phyloP scores from a whole-genome alignment of 2,888 invertebrate genomes.

The Tachina lurida region DNA sequence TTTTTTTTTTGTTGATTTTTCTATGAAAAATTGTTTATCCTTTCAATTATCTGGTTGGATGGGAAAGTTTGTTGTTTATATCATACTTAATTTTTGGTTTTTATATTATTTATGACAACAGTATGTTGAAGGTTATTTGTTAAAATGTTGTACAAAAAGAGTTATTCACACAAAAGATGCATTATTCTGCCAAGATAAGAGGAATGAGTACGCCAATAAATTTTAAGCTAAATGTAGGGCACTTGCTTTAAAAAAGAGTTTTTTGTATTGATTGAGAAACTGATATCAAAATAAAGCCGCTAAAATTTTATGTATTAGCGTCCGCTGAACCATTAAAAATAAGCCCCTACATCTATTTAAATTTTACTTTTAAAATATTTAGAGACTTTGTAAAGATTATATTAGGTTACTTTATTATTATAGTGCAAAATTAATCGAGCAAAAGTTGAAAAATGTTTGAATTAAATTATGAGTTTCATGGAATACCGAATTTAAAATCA shows the following conservation, averaged over 20 bases:
- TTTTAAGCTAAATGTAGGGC: slow-evolving; percentile 46
- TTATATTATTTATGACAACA: slow-evolving; percentile 22
- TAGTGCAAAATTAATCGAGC: no score
- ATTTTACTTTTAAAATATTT: not conserved
- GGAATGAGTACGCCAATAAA: not conserved
- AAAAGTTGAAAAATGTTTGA: no score
- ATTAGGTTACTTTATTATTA: no score
- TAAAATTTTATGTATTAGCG: no score
- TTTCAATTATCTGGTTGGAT: slow-evolving; percentile 59
- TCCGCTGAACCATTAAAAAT: not conserved
- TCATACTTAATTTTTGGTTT: slow-evolving; percentile 17
- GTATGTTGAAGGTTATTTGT: slow-evolving; percentile 60
- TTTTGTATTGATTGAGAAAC: not conserved
- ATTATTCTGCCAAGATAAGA: slow-evolving; percentile 37
- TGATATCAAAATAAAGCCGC: not conserved
- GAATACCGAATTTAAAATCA: no score
- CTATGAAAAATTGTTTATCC: slow-evolving; percentile 56
- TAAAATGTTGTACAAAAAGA: slow-evolving; percentile 6
- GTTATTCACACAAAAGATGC: not conserved
- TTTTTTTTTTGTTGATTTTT: not conserved
- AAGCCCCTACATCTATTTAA: no score
- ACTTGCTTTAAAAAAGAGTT: slow-evolving; percentile 1
- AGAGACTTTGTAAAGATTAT: not conserved
- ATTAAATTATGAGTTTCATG: no score
- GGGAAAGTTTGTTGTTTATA: slow-evolving; percentile 44